Evolutionary conservation across 2,888 invertebrate genomes (phyloP).

Genomic region (Drosophila crucigera): DNA sequence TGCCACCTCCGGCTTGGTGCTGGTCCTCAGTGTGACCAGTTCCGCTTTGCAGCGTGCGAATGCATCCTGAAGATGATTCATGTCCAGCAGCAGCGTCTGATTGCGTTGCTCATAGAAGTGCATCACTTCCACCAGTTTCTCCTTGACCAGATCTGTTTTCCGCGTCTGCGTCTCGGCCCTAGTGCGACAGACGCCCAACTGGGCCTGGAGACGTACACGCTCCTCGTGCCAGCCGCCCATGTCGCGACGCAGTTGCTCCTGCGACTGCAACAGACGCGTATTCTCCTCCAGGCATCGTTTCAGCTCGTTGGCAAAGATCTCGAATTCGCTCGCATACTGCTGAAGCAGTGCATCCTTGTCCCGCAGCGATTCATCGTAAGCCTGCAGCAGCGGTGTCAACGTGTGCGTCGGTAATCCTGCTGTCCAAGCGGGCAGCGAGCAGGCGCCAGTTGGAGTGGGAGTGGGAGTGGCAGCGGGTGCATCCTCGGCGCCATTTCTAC

Average conservation of each 20-base stretch:
- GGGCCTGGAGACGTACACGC: constrained; percentile 83
- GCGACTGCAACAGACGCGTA: constrained; percentile 87
- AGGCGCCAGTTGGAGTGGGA: background rate
- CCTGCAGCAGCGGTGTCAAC: constrained; percentile 89
- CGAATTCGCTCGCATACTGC: constrained; percentile 90
- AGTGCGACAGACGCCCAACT: constrained; percentile 82
- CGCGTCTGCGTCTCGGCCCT: constrained; percentile 86
- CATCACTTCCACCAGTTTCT: constrained; percentile 90
- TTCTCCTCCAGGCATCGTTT: constrained; percentile 91
- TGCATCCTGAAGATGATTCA: constrained; percentile 84
- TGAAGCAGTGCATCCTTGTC: constrained; percentile 91
- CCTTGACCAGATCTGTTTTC: constrained; percentile 89
- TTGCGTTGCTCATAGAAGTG: constrained; percentile 91
- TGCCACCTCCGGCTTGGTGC: constrained; percentile 3
- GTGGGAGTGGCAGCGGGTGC: background rate
- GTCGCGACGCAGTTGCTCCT: constrained; percentile 86
- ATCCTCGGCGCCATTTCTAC: constrained; percentile 57
- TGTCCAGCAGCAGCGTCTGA: constrained; percentile 84
- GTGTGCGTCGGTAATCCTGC: constrained; percentile 77
- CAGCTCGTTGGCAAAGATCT: constrained; percentile 89
- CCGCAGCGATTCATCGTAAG: constrained; percentile 91
- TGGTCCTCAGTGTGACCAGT: constrained; percentile 76
- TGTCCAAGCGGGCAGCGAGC: constrained; percentile 54
- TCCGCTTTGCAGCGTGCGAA: constrained; percentile 84
- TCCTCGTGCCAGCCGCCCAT: constrained; percentile 85